Evolutionary conservation across 2,888 invertebrate genomes (phyloP).

Genomic region (Troilus luridus): DNA sequence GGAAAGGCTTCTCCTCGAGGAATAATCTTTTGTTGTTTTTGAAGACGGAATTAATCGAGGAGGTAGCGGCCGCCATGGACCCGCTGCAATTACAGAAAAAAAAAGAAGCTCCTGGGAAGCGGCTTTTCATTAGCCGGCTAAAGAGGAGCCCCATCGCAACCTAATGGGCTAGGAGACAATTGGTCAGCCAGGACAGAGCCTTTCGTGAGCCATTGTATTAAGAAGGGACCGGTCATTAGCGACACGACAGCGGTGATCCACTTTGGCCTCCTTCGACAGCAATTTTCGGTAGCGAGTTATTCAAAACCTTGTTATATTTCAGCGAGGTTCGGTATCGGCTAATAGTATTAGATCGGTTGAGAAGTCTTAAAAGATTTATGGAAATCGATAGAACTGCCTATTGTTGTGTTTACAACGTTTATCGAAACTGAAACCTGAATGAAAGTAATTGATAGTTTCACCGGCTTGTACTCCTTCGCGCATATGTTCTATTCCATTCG

Average conservation of each 20-base stretch:
- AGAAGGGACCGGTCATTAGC: conserved; percentile 29
- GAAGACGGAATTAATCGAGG: conserved; percentile 29
- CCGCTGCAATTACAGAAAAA: conserved; percentile 15
- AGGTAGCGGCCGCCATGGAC: conserved; percentile 15
- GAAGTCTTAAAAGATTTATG: not conserved
- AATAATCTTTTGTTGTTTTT: conserved; percentile 38
- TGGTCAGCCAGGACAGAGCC: not conserved
- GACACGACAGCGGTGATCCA: conserved; percentile 38
- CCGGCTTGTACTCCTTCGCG: too few species aligned
- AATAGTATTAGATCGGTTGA: not conserved
- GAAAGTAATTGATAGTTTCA: too few species aligned
- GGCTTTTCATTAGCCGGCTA: conserved; percentile 35
- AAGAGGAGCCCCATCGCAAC: not conserved
- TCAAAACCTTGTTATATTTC: not conserved
- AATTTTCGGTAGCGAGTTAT: conserved; percentile 34
- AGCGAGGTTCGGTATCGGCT: not conserved
- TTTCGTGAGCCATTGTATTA: conserved; percentile 1
- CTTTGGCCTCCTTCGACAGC: not conserved
- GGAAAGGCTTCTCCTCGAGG: not conserved
- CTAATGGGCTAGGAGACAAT: conserved; percentile 39
- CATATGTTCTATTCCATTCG: too few species aligned
- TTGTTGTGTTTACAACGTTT: not conserved
- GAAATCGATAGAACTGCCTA: not conserved
- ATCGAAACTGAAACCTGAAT: too few species aligned
- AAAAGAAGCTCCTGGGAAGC: not conserved